Percentiles rank a stretch among this genome's conserved stretches.
Evolutionary conservation across 2,888 invertebrate genomes (phyloP).

Genomic region (Athripsodes cinereus): DNA sequence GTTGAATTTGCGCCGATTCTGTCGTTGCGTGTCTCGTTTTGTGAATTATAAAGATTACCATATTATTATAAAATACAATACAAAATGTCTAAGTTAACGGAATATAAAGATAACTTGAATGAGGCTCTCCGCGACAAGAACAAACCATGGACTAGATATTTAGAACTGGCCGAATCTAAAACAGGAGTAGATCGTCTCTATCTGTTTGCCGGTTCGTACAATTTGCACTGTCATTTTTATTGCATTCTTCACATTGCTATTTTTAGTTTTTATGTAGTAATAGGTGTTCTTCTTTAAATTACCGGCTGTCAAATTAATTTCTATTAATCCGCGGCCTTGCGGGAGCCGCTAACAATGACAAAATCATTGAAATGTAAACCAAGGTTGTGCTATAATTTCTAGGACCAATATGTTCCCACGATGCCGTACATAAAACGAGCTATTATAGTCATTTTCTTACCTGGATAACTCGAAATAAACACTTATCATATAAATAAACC

Average conservation of each 20-base stretch:
- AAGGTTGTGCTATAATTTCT: too few species aligned
- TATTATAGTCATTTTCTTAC: too few species aligned
- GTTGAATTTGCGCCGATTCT: not conserved
- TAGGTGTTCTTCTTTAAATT: slow-evolving; percentile 58
- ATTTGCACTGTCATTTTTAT: slow-evolving; percentile 27
- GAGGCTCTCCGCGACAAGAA: slow-evolving; percentile 57
- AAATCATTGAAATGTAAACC: too few species aligned
- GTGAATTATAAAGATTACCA: too few species aligned
- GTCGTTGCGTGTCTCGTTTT: not conserved
- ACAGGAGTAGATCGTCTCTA: slow-evolving; percentile 70
- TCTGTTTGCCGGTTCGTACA: slow-evolving; percentile 66
- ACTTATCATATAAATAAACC: too few species aligned
- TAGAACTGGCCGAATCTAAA: slow-evolving; percentile 62
- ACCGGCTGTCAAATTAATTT: slow-evolving; percentile 40
- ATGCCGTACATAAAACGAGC: too few species aligned
- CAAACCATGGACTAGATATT: slow-evolving; percentile 66
- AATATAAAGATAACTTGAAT: slow-evolving; percentile 52
- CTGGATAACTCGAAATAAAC: too few species aligned
- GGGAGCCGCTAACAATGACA: too few species aligned
- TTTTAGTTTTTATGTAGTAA: slow-evolving; percentile 6
- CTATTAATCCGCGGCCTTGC: too few species aligned
- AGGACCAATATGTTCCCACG: too few species aligned
- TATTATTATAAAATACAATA: not conserved
- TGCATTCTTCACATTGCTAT: slow-evolving; percentile 31
- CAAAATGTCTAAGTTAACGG: slow-evolving; percentile 21